These are phyloP conservation scores for Diachasmimorpha longicaudata DNA, from an alignment of 1,140 invertebrate species.

Conservation along the genomic window DNA sequence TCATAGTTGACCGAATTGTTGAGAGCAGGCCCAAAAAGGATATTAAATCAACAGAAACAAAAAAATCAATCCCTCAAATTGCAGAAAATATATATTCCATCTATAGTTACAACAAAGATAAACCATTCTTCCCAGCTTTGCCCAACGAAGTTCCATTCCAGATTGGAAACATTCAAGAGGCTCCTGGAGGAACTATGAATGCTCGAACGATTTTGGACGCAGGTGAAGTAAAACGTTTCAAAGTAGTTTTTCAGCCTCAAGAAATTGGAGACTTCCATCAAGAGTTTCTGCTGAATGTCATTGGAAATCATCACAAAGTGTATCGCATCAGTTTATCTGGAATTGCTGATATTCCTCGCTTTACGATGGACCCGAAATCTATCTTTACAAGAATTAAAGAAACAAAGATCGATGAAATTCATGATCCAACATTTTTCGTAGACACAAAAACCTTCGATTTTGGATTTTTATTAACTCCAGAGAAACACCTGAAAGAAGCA, in stretches of 20 bases:
- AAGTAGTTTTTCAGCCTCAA: slow-evolving; percentile 40
- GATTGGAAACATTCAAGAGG: not conserved
- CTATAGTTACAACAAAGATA: not conserved
- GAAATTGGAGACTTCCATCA: slow-evolving; percentile 31
- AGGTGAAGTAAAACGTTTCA: slow-evolving; percentile 36
- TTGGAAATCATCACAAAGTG: slow-evolving; percentile 27
- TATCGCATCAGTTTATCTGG: slow-evolving; percentile 39
- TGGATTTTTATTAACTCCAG: slow-evolving; percentile 39
- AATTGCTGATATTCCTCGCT: slow-evolving; percentile 37
- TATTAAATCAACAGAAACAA: not conserved
- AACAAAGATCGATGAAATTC: slow-evolving; percentile 28
- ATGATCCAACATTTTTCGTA: slow-evolving; percentile 41
- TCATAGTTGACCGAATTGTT: slow-evolving; percentile 30
- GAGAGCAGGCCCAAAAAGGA: slow-evolving; percentile 8
- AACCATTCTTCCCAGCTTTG: not conserved
- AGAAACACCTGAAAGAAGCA: slow-evolving; percentile 22
- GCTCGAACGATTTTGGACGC: slow-evolving; percentile 41
- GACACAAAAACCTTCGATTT: slow-evolving; percentile 44
- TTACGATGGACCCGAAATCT: slow-evolving; percentile 38
- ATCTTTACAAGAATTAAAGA: slow-evolving; percentile 41
- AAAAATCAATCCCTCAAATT: not conserved
- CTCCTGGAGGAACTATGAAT: slow-evolving; percentile 32
- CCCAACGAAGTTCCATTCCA: not conserved
- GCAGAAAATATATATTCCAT: not conserved
- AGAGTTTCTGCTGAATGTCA: slow-evolving; percentile 35